A percentile compares a stretch with the other conserved stretches of the same genome.
Conservation (phyloP, 1,140 invertebrate genomes). For the Gonioctena quinquepunctata region DNA sequence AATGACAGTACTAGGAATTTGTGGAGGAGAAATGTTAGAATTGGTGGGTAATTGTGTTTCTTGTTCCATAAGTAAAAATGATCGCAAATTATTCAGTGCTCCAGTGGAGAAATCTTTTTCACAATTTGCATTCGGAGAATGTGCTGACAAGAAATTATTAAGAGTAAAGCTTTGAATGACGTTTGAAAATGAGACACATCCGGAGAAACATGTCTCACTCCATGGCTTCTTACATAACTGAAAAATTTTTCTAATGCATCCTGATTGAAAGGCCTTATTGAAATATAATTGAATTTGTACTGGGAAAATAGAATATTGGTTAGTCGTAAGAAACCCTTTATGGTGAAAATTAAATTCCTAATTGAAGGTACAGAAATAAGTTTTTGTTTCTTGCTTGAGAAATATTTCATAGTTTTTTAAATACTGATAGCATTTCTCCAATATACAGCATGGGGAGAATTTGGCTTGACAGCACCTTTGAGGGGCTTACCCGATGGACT, state of each 20-base stretch:
- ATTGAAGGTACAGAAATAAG: slow-evolving; percentile 1
- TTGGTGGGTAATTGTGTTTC: not conserved
- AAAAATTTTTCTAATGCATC: slow-evolving; percentile 49
- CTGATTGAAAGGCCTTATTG: slow-evolving; percentile 33
- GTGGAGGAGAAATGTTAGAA: not conserved
- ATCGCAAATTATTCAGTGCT: slow-evolving; percentile 17
- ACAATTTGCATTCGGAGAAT: slow-evolving; percentile 17
- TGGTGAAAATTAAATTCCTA: slow-evolving; percentile 7
- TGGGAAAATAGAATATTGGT: not conserved
- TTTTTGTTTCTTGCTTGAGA: not conserved
- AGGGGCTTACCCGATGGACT: too few relatives aligned
- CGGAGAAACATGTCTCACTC: not conserved
- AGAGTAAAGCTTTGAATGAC: slow-evolving; percentile 21
- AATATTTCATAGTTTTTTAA: not conserved
- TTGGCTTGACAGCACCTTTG: too few relatives aligned
- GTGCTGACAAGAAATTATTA: slow-evolving; percentile 23
- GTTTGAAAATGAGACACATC: slow-evolving; percentile 7
- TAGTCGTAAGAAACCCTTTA: slow-evolving; percentile 15
- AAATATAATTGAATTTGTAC: not conserved
- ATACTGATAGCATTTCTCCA: not conserved
- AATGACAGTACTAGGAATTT: not conserved
- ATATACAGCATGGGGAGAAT: too few relatives aligned
- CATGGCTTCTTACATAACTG: slow-evolving; percentile 32
- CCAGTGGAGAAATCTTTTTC: slow-evolving; percentile 7
- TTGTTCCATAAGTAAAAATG: not conserved